phyloP scores from a whole-genome alignment of 2,797 vertebrate species.

The Pelobates cultripes region DNA sequence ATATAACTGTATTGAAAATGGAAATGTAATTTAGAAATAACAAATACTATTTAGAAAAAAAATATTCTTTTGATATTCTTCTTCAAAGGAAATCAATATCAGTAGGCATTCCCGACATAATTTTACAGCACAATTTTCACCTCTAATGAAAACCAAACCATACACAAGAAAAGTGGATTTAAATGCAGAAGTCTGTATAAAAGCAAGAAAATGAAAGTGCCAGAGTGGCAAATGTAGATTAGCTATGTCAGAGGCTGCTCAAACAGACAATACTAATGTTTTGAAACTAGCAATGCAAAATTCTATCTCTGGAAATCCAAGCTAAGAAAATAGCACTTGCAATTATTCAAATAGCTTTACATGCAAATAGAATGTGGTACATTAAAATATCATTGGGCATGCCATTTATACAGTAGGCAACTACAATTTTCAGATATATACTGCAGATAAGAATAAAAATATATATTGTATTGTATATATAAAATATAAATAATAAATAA shows the following conservation, averaged over 20 bases:
- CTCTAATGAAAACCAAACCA: not conserved
- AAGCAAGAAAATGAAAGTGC: not conserved
- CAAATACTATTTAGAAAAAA: not conserved
- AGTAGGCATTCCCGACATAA: not conserved
- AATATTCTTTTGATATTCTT: not conserved
- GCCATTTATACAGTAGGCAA: not conserved
- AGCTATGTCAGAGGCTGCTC: not conserved
- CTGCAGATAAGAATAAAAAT: not conserved
- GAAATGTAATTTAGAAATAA: not conserved
- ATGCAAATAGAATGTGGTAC: not conserved
- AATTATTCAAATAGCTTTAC: not conserved
- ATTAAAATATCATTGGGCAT: not conserved
- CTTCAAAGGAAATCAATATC: slow-evolving; percentile 20
- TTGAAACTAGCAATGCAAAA: not conserved
- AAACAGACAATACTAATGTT: not conserved
- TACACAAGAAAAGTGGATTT: not conserved
- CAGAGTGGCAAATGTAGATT: not conserved
- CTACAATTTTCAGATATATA: not conserved
- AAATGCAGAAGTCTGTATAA: not conserved
- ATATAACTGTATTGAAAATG: not conserved
- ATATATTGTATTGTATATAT: too few species aligned
- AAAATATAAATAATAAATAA: too few species aligned
- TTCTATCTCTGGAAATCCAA: not conserved
- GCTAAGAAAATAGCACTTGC: not conserved
- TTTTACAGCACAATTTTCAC: not conserved